phyloP scores from a whole-genome alignment of 2,113 vertebrate genomes.

The Calypte anna region DNA sequence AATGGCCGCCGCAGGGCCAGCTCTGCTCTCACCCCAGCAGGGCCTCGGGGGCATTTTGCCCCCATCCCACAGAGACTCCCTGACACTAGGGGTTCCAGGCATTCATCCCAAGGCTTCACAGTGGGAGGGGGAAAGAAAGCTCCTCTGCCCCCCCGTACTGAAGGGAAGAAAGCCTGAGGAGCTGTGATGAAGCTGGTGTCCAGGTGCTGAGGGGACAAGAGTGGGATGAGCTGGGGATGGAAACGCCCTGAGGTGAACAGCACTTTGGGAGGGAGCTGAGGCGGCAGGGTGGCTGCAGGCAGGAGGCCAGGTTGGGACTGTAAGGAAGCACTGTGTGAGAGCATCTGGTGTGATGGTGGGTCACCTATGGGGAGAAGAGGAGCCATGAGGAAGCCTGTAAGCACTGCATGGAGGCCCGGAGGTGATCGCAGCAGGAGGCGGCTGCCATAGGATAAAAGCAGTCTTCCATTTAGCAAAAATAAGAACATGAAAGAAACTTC shows the following conservation, averaged over 20 bases:
- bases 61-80: neutral
- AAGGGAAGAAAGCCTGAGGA: rapidly evolving
- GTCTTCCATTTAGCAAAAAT: neutral
- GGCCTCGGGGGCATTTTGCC: neutral
- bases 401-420: neutral
- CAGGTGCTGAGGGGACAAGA: neutral
- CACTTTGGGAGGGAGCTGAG: neutral
- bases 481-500: neutral
- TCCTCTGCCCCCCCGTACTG: neutral
- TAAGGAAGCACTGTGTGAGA: rapidly evolving
- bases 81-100: neutral
- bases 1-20: rapidly evolving
- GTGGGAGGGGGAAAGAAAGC: too few relatives aligned
- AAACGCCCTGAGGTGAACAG: neutral
- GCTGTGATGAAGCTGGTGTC: too few relatives aligned
- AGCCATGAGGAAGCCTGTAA: rapidly evolving
- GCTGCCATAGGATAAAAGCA: neutral
- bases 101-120: rapidly evolving
- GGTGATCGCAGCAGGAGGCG: rapidly evolving
- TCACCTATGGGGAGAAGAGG: neutral
- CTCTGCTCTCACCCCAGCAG: rapidly evolving
- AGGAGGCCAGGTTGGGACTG: rapidly evolving
- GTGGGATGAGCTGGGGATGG: neutral
- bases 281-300: rapidly evolving
- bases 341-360: neutral